Evolutionary conservation across 2,888 invertebrate genomes (phyloP), one percentile per base, ranked within the genome.

Genomic region (Lasioglossum malachurum): DNA sequence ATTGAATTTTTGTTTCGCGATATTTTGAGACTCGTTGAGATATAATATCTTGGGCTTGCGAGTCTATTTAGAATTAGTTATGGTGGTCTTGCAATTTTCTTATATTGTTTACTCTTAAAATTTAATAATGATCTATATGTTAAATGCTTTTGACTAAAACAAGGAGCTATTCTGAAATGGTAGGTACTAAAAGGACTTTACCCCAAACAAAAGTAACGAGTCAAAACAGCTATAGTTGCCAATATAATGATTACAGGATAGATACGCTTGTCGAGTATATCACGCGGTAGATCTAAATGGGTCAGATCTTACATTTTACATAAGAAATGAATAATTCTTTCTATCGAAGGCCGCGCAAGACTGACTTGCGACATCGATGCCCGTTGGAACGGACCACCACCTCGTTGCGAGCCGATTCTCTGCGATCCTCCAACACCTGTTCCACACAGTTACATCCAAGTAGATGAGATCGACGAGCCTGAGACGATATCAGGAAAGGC

Each of bases 381-480:
- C 94, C 96, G 98, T 78, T 99, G 98, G 98, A 98, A 98, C 93
- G 98, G 98, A 72, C 98, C 98, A 3, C 98, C 98, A 76, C 98
- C 98, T 0, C 96, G 97, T 91, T 98, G 98, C 95, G 98, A 98
- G 89, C 95, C 95, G 12, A 94, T 95, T 41, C 92, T 92, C 1
- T 95, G 95, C 82, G 95, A 95, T 75, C 91, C 94, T 10, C 95
- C 95, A 4, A 69, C 93, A 1, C 53, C 83, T 0, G 93, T 95
- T 0, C 27, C 93, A 12, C 94, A 95, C 86, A 93, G 94, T 82
- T 91, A 86, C 41, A 90, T 95, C 1, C 89, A 92, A 49, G 88
- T 95, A 67, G 94, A 95, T 46, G 94, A 94, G 79, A 93, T 93
- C 79, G 93, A 93, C 72, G 89, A 87, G 4, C 88, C 85, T 10